Base-by-base conservation (phyloP, 2,113 vertebrate genomes). In the Raja brachyura region DNA sequence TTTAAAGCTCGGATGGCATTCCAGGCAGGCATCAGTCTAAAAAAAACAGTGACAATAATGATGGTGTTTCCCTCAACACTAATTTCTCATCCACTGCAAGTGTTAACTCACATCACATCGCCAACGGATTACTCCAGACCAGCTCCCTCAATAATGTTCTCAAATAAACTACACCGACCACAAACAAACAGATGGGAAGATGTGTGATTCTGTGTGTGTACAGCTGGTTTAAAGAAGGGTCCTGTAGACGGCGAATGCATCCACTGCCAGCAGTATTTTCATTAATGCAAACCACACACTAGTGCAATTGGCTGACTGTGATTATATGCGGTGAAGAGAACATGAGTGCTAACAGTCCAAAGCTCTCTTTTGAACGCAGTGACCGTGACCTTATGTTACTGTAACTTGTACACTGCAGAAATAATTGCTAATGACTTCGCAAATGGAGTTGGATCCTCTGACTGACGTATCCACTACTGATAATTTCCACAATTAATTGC, bases 121-220 rank as follows among this genome's bases (percentile, higher is more conserved):
- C 28, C 59, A 88, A 63, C 28, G 61, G 83, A 31, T 28, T 88
- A 28, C 83, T 88, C 28, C 1, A 61, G 31, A 25, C 83, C 59
- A 88, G 5, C 1, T 66, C 59, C n/a, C 59, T 63, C 83, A 86
- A 63, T 86, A 86, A 86, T 5, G 56, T 61, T 59, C 56, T 61
- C 59, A 88, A 88, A 77, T 33, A 9, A 86, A 86, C 54, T 86
- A n/a, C 56, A 85, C 59, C n/a, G 63, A 88, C 83, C 83, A 63
- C 83, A 31, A 88, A 33, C n/a, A 33, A 77, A 88, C 59, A 63
- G 59, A 88, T 88, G 83, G 63, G 39, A 31, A 66, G 59, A 25
- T 4, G 48, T 28, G 22, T 18, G 56, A 25, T 54, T 88, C 25
- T 31, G 54, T 83, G 61, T 63, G 83, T 18, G 5, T 13, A 88